Evolutionary conservation across 2,888 invertebrate genomes (phyloP), one percentile per base, ranked within the genome.

Genomic region (Orgyia antiqua): DNA sequence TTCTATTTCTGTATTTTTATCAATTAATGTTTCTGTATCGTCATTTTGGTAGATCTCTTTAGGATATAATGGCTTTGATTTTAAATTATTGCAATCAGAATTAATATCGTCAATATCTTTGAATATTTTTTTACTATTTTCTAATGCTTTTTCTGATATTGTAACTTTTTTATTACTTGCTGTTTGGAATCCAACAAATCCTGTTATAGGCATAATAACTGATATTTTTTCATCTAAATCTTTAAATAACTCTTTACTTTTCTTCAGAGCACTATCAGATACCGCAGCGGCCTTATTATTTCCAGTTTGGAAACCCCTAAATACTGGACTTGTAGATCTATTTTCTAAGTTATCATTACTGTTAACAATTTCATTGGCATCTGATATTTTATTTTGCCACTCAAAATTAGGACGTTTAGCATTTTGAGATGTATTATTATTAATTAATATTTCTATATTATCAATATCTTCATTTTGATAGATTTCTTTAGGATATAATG

Each of bases 111-210:
- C 40, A 4, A 31, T 18, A 1, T 49, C 43, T 2, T 36, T 24
- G 19, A 80, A 77, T 9, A 80, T 41, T 11, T 58, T 55, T 37
- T 46, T 71, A 24, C 69, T 73, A 45, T 60, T 70, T 12, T 58
- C 52, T 18, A 80, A 42, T 10, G 68, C 58, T 36, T 70, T 52
- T 51, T 71, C 57, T 4, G 73, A 68, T 24, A 76, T 30, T 8
- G 27, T 34, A 0, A 73, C 52, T 13, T 43, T 35, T 45, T 70
- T 69, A 7, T 71, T 70, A 39, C 47, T 66, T 9, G 67, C 71
- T 1, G 70, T 71, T 45, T 68, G 50, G 39, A 76, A 75, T 6
- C 64, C 47, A 10, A 8, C 8, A 24, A 24, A 30, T 18, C 1
- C 10, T 2, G 28, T 19, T 33, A 39, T 44, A 15, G 4, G 2